These are phyloP conservation scores for Linhomoeus sp. DNA, from an alignment of 2,888 invertebrate genomes.

Conservation along the genomic window DNA sequence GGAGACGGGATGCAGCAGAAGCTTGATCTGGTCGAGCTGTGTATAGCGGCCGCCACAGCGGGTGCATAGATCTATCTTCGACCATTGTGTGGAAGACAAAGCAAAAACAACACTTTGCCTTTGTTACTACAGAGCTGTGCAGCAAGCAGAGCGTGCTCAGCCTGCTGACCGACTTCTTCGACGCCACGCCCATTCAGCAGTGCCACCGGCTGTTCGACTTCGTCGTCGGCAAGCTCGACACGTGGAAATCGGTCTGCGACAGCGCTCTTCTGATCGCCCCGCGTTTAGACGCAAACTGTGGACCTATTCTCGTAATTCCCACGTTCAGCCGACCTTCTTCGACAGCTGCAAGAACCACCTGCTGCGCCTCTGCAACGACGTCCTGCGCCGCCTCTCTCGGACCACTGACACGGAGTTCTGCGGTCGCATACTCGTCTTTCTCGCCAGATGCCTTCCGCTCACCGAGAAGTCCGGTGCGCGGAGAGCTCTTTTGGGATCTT, in stretches of 20 bases:
- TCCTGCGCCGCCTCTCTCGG: constrained; percentile 66
- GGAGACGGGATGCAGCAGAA: too few relatives aligned
- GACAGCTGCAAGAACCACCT: constrained; percentile 46
- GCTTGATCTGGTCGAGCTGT: too few relatives aligned
- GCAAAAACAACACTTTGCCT: too few relatives aligned
- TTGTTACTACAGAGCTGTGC: too few relatives aligned
- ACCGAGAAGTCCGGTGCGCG: constrained; percentile 62
- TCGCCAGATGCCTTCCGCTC: constrained; percentile 90
- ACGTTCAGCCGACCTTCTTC: neutral
- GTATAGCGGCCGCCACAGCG: too few relatives aligned
- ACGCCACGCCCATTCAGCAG: neutral
- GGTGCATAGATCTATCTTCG: too few relatives aligned
- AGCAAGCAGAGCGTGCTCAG: too few relatives aligned
- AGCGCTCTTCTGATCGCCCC: neutral
- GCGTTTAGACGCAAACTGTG: too few relatives aligned
- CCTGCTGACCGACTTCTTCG: constrained; percentile 5
- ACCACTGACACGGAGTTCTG: constrained; percentile 95
- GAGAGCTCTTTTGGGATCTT: neutral
- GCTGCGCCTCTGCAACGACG: constrained; percentile 76
- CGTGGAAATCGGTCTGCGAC: constrained; percentile 4
- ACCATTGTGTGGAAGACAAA: too few relatives aligned
- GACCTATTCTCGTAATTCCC: neutral
- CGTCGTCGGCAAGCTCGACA: neutral
- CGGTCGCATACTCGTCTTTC: constrained; percentile 76
- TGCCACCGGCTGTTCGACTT: constrained; percentile 2